These are phyloP conservation scores for Hyppa rectilinea DNA, from an alignment of 2,888 invertebrate species.

Conservation along the genomic window DNA sequence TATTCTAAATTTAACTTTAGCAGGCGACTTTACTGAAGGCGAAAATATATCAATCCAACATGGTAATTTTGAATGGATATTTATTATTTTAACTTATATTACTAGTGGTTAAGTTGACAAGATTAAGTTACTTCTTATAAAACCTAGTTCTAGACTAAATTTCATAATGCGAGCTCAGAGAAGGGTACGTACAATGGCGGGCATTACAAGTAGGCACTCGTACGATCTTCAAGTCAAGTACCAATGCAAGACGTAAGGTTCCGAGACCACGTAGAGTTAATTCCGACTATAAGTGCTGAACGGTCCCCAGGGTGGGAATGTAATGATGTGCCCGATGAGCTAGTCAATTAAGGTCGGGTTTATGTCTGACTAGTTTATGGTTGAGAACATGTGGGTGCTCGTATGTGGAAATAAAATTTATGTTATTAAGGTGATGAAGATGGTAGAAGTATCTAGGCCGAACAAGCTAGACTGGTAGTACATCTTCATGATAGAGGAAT, in stretches of 20 bases:
- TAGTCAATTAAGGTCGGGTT: neutral
- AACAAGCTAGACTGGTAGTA: neutral
- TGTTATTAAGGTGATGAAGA: neutral
- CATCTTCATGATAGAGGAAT: neutral
- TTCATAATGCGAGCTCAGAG: constrained; percentile 8
- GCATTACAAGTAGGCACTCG: constrained; percentile 7
- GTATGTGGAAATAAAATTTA: neutral
- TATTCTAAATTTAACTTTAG: no score
- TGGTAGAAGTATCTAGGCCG: neutral
- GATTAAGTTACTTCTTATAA: neutral
- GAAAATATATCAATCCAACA: neutral
- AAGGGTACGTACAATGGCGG: constrained; percentile 7
- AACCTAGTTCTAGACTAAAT: neutral
- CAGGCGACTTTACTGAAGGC: neutral
- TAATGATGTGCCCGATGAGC: constrained; percentile 22
- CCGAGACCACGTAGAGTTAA: constrained; percentile 34
- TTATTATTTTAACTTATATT: neutral
- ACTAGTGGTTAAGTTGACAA: neutral
- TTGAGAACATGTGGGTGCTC: neutral
- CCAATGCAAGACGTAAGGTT: constrained; percentile 4
- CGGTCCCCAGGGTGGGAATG: constrained; percentile 15
- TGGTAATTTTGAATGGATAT: neutral
- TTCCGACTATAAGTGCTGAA: constrained; percentile 25
- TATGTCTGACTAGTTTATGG: constrained; percentile 14
- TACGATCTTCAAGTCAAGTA: constrained; percentile 15